Conservation (phyloP, 2,113 vertebrate genomes). For the Eidolon helvum region DNA sequence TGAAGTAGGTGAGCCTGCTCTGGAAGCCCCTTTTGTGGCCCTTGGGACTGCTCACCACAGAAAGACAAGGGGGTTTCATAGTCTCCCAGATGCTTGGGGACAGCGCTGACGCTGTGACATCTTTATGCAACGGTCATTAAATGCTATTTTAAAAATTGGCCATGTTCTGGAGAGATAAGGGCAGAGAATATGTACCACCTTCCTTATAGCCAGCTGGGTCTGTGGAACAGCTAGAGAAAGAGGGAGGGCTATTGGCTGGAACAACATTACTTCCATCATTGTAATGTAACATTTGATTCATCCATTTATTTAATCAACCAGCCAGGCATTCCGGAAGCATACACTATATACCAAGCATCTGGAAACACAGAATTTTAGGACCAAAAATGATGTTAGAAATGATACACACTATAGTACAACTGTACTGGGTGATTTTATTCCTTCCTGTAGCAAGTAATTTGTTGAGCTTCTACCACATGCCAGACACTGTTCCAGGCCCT, state of each 20-base stretch:
- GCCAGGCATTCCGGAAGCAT: background rate
- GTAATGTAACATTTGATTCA: slow-evolving; percentile 21
- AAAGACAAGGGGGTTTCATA: background rate
- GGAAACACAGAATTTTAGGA: slow-evolving; percentile 36
- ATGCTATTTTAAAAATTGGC: slow-evolving; percentile 54
- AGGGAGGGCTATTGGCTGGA: background rate
- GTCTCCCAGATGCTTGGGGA: background rate
- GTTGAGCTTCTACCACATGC: background rate
- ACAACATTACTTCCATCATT: background rate
- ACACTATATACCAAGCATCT: background rate
- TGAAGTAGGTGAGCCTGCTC: slow-evolving; percentile 14
- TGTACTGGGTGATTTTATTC: background rate
- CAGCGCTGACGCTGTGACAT: background rate
- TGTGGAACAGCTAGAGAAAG: background rate
- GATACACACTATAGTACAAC: background rate
- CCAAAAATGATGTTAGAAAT: background rate
- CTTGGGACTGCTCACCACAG: background rate
- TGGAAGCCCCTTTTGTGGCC: background rate
- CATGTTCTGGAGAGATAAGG: slow-evolving; percentile 12
- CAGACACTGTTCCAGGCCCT: background rate
- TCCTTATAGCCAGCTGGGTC: slow-evolving; percentile 21
- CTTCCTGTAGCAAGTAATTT: background rate
- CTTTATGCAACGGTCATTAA: slow-evolving; percentile 55
- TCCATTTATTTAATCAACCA: slow-evolving; percentile 34
- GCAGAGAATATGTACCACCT: background rate